A percentile compares a stretch with the other conserved stretches of the same genome.
phyloP scores from a whole-genome alignment of 2,113 vertebrate species.

The Origma solitaria region DNA sequence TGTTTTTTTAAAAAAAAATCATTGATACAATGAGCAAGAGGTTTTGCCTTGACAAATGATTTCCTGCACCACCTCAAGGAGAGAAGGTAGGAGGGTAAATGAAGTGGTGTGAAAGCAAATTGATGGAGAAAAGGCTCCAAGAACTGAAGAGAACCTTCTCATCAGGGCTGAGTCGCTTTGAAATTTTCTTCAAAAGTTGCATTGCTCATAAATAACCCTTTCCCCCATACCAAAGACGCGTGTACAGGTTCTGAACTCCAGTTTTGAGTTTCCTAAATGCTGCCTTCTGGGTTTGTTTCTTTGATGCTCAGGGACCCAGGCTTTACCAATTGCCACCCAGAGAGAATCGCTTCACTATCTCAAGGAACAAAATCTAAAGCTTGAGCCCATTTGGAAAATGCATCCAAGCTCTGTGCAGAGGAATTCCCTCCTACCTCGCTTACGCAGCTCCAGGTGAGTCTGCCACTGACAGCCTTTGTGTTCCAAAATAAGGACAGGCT shows the following conservation, averaged over 20 bases:
- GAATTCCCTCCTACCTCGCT: slow-evolving; percentile 60
- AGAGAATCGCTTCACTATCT: slow-evolving; percentile 1
- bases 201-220: neutral
- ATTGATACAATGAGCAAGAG: slow-evolving; percentile 25
- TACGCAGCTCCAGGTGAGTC: slow-evolving; percentile 43
- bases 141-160: neutral
- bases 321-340: neutral
- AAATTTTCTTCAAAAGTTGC: neutral
- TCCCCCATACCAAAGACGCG: neutral
- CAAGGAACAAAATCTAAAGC: neutral
- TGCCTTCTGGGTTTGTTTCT: neutral
- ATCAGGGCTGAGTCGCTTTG: neutral
- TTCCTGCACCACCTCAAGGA: neutral
- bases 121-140: neutral
- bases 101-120: neutral
- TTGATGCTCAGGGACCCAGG: neutral
- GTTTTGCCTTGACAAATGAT: neutral
- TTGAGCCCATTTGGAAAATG: neutral
- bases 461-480: neutral
- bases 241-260: neutral
- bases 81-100: slow-evolving; percentile 26
- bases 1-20: neutral
- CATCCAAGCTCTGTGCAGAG: slow-evolving; percentile 46
- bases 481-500: neutral
- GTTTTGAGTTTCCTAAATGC: neutral